Conservation (phyloP, 2,888 invertebrate genomes). For the Epirrhoe alternata region DNA sequence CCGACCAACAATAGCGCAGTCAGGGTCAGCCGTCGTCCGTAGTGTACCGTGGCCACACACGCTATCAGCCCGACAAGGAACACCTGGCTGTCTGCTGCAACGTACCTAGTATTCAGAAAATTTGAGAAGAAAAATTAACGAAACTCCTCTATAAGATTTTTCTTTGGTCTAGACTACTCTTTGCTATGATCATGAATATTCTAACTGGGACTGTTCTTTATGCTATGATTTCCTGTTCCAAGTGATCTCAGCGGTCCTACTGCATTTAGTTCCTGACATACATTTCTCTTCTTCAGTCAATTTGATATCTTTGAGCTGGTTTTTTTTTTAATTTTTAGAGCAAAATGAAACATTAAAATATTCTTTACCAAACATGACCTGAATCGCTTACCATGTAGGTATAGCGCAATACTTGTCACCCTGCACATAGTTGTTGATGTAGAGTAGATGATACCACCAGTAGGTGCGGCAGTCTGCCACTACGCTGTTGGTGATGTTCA, state of each 20-base stretch:
- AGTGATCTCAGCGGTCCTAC: too few species aligned
- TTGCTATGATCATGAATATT: too few species aligned
- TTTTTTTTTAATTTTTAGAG: too few species aligned
- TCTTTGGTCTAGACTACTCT: too few species aligned
- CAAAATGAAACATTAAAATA: too few species aligned
- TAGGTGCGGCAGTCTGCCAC: slow-evolving; percentile 26
- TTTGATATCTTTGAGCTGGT: too few species aligned
- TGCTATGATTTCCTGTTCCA: too few species aligned
- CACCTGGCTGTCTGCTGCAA: slow-evolving; percentile 22
- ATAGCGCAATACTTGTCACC: slow-evolving; percentile 18
- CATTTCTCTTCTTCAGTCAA: too few species aligned
- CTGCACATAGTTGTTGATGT: slow-evolving; percentile 30
- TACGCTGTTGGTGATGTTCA: slow-evolving; percentile 10
- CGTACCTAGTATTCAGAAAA: slow-evolving; percentile 13
- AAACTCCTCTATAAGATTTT: not conserved
- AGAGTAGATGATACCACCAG: slow-evolving; percentile 36
- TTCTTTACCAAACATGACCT: too few species aligned
- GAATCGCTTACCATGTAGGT: slow-evolving; percentile 19
- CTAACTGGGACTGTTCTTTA: too few species aligned
- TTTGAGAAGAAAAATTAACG: not conserved
- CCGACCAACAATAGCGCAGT: slow-evolving; percentile 8
- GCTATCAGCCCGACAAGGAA: slow-evolving; percentile 20
- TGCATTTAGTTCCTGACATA: too few species aligned
- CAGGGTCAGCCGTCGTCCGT: slow-evolving; percentile 4
- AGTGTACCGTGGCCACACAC: slow-evolving; percentile 5